Evolutionary conservation across 1,140 invertebrate genomes (phyloP).

Genomic region (Zaprionus capensis): DNA sequence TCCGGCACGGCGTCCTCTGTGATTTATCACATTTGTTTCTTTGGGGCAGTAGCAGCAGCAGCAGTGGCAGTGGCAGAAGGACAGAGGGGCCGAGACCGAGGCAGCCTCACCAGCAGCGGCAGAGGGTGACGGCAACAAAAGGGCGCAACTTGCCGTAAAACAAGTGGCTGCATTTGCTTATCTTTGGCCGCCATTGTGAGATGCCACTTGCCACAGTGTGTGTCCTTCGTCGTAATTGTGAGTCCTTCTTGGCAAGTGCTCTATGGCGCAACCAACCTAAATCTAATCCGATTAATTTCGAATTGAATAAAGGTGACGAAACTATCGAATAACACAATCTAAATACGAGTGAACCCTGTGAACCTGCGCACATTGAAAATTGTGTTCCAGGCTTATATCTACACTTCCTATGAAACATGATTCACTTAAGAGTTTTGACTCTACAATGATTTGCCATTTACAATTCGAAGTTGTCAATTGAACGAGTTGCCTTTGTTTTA

Average conservation of each 20-base stretch:
- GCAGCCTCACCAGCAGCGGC: conserved; percentile 1
- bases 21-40: conserved; percentile 33
- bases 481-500: background rate
- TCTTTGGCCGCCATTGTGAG: conserved; percentile 32
- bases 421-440: too few species aligned
- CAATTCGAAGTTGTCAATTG: background rate
- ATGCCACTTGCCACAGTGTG: conserved; percentile 14
- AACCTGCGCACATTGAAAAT: background rate
- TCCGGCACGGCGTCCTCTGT: conserved; percentile 32
- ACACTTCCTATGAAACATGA: too few species aligned
- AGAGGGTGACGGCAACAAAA: conserved; percentile 33
- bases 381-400: background rate
- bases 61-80: background rate
- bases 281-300: background rate
- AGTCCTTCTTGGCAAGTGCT: conserved; percentile 50
- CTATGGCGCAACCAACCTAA: background rate
- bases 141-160: conserved; percentile 38
- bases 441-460: background rate
- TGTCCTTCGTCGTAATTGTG: conserved; percentile 51
- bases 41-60: conserved; percentile 1
- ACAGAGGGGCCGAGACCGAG: conserved; percentile 14
- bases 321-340: background rate
- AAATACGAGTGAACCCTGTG: too few species aligned
- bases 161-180: conserved; percentile 61
- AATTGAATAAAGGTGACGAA: background rate